Evolutionary conservation across 1,140 invertebrate species (phyloP).

Genomic region (Aphis gossypii): DNA sequence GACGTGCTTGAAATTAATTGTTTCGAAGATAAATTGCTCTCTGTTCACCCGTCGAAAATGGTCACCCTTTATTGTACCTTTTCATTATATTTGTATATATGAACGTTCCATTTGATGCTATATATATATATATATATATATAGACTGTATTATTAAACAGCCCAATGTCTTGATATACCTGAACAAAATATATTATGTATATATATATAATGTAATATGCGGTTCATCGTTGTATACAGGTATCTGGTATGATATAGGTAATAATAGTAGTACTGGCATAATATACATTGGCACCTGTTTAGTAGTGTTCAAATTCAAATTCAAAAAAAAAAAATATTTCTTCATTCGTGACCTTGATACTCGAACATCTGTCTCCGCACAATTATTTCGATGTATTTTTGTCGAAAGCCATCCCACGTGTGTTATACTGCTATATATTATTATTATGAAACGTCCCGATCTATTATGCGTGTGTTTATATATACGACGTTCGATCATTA

Average conservation of each 20-base stretch:
- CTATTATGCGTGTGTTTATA: background rate
- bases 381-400: constrained; percentile 15
- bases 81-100: background rate
- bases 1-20: constrained; percentile 2
- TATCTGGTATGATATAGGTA: background rate
- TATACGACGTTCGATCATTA: background rate
- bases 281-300: background rate
- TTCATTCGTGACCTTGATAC: background rate
- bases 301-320: background rate
- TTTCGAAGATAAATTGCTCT: constrained; percentile 11
- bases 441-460: constrained; percentile 7
- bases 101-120: background rate
- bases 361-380: constrained; percentile 14
- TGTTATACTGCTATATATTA: background rate
- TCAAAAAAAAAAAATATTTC: background rate
- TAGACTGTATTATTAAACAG: background rate
- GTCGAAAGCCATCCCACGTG: background rate
- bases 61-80: background rate
- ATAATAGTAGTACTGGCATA: background rate
- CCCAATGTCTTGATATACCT: background rate
- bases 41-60: background rate
- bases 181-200: background rate
- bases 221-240: too few species aligned
- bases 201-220: background rate
- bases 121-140: background rate